These are phyloP conservation scores for Corapipo altera DNA, from an alignment of 2,113 vertebrate genomes.

Conservation along the genomic window DNA sequence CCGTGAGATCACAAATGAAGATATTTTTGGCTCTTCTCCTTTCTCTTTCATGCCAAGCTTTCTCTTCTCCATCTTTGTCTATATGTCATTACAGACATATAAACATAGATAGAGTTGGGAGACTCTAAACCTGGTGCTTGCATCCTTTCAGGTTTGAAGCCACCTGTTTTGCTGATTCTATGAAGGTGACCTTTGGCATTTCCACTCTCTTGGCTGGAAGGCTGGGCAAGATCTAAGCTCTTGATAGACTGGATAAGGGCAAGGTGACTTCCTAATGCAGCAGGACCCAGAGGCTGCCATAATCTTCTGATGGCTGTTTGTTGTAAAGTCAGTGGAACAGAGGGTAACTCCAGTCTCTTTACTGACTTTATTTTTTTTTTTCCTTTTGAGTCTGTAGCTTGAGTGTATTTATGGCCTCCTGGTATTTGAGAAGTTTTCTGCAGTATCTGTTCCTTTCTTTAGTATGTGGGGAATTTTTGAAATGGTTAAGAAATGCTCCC, in stretches of 20 bases:
- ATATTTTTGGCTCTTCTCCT: background rate
- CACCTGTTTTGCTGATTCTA: background rate
- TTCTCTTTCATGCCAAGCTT: background rate
- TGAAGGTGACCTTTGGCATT: background rate
- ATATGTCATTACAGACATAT: background rate
- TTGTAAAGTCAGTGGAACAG: background rate
- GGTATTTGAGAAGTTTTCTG: background rate
- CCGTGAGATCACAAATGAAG: background rate
- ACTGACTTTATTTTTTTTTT: background rate
- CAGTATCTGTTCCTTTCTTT: background rate
- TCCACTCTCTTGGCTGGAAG: background rate
- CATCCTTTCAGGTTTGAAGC: background rate
- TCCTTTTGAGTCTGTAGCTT: background rate
- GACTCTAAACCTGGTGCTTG: background rate
- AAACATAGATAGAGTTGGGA: background rate
- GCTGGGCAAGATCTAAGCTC: background rate
- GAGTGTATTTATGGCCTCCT: background rate
- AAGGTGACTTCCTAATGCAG: background rate
- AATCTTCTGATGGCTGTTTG: background rate
- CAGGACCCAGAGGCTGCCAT: background rate
- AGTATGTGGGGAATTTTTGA: background rate
- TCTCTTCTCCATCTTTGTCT: background rate
- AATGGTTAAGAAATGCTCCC: background rate
- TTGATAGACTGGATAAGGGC: background rate
- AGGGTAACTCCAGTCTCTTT: background rate